These are phyloP conservation scores for Gastrophysa polygoni DNA, from an alignment of 2,888 invertebrate genomes.

Conservation along the genomic window DNA sequence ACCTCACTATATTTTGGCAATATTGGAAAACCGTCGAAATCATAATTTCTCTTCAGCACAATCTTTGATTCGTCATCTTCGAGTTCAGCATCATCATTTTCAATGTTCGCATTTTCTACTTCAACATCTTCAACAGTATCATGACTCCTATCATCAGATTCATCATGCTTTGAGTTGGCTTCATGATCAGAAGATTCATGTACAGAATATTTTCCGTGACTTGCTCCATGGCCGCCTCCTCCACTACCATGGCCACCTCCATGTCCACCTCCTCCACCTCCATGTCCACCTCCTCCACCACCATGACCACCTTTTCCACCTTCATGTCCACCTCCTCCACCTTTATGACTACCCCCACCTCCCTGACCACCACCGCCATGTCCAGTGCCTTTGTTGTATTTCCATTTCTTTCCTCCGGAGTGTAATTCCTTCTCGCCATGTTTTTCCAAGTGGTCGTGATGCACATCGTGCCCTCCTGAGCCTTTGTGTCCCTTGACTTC, in stretches of 20 bases:
- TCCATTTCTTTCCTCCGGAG: constrained; percentile 63
- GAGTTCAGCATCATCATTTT: background rate
- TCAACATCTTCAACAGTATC: background rate
- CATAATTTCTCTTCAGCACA: background rate
- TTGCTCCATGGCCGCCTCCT: background rate
- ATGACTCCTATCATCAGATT: background rate
- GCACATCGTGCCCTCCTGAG: constrained; percentile 63
- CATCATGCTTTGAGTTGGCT: background rate
- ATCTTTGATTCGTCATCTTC: constrained; percentile 4
- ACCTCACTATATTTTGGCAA: background rate
- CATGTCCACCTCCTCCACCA: constrained; percentile 8
- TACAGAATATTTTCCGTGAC: constrained; percentile 12
- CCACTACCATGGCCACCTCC: constrained; percentile 30
- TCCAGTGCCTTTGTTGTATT: constrained; percentile 40
- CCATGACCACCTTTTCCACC: constrained; percentile 31
- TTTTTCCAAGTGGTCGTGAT: constrained; percentile 60
- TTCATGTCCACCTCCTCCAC: constrained; percentile 22
- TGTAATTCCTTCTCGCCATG: constrained; percentile 59
- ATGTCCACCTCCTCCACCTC: constrained; percentile 19
- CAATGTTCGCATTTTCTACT: background rate
- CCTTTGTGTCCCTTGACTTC: constrained; percentile 66
- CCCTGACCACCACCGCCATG: constrained; percentile 31
- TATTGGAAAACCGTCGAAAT: background rate
- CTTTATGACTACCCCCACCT: constrained; percentile 18
- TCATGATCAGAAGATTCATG: constrained; percentile 4